Evolutionary conservation across 2,113 vertebrate genomes (phyloP).

Genomic region (Dissostichus mawsoni): DNA sequence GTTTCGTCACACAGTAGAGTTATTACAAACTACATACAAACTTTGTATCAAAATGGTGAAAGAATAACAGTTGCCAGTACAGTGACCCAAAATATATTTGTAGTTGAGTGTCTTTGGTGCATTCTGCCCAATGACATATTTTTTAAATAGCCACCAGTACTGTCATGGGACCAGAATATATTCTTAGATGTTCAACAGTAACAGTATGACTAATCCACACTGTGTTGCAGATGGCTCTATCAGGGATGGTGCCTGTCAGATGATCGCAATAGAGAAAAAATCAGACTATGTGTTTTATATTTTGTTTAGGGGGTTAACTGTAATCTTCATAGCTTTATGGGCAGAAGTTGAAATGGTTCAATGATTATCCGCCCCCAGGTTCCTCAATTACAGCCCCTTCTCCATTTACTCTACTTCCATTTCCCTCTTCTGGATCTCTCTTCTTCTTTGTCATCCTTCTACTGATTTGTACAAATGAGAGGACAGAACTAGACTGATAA

Average conservation of each 20-base stretch:
- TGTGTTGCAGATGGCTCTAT: slow-evolving; percentile 1
- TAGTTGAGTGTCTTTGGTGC: not conserved
- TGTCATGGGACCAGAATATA: slow-evolving; percentile 24
- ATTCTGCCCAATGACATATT: not conserved
- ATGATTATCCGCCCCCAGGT: not conserved
- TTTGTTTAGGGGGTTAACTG: not conserved
- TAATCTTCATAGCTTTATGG: not conserved
- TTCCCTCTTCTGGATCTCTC: not conserved
- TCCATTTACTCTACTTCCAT: not conserved
- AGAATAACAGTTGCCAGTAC: not conserved
- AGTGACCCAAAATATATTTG: not conserved
- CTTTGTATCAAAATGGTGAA: not conserved
- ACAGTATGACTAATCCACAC: slow-evolving; percentile 25
- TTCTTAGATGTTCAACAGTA: slow-evolving; percentile 34
- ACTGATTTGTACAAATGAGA: not conserved
- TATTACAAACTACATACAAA: not conserved
- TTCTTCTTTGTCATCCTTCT: not conserved
- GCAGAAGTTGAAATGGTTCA: not conserved
- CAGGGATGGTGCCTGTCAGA: slow-evolving; percentile 16
- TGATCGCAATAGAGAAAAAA: not conserved
- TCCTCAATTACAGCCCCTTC: not conserved
- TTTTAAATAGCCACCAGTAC: slow-evolving; percentile 7
- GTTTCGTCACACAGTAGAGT: not conserved
- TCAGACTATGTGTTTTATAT: not conserved
- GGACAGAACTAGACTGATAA: not conserved